A percentile compares a stretch with the other conserved stretches of the same genome.
Conservation (phyloP, 2,888 invertebrate species). For the Ethmia dodecea region DNA sequence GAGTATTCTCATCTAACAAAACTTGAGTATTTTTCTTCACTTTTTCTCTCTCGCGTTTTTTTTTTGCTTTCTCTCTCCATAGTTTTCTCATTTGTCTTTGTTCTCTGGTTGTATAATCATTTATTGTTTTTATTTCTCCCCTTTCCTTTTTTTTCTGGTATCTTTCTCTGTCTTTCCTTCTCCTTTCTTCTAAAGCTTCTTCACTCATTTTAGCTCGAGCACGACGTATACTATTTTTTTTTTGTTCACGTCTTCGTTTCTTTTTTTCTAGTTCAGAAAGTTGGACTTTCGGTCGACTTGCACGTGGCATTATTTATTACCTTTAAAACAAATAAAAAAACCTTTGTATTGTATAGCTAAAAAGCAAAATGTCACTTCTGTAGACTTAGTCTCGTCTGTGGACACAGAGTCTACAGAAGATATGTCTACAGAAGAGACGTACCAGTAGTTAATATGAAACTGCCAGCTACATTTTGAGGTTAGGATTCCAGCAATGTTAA, state of each 20-base stretch:
- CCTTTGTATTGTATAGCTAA: not conserved
- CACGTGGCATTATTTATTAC: slow-evolving; percentile 8
- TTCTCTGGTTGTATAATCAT: slow-evolving; percentile 17
- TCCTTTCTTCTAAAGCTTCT: slow-evolving; percentile 13
- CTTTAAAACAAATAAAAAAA: slow-evolving; percentile 1
- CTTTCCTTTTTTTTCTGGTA: slow-evolving; percentile 18
- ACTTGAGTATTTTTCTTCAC: slow-evolving; percentile 3
- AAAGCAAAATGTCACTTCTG: not conserved
- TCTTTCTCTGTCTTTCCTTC: slow-evolving; percentile 16
- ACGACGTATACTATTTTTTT: slow-evolving; percentile 16
- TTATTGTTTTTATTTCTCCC: slow-evolving; percentile 15
- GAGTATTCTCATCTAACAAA: not conserved
- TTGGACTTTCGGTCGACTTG: slow-evolving; percentile 5
- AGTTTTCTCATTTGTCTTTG: slow-evolving; percentile 16
- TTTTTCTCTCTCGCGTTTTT: slow-evolving; percentile 12
- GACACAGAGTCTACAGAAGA: slow-evolving; percentile 2
- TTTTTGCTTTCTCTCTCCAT: slow-evolving; percentile 17
- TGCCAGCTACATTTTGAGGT: not conserved
- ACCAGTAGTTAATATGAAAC: not conserved
- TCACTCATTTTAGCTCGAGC: slow-evolving; percentile 12
- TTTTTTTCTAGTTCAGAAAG: slow-evolving; percentile 16
- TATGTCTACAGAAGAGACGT: slow-evolving; percentile 5
- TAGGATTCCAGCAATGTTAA: no score
- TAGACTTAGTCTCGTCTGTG: slow-evolving; percentile 4
- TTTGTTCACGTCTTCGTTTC: slow-evolving; percentile 15